phyloP scores from a whole-genome alignment of 2,113 vertebrate genomes.

The Charina bottae region DNA sequence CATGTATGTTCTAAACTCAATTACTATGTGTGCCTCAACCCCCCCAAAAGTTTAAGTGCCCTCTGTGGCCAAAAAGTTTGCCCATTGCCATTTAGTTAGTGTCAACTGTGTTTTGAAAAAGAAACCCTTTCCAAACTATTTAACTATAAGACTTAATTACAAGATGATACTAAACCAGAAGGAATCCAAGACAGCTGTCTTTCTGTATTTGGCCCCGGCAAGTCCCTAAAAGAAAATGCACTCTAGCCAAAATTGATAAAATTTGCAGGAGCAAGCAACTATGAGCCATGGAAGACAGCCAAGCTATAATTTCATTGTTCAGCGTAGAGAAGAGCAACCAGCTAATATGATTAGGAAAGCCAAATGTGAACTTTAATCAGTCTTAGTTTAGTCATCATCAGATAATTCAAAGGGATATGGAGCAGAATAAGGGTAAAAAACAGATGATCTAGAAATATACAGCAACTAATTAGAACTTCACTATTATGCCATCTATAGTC shows the following conservation, averaged over 20 bases:
- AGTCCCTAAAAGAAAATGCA: not conserved
- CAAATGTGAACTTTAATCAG: not conserved
- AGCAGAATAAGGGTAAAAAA: not conserved
- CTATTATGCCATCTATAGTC: not conserved
- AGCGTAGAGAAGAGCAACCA: not conserved
- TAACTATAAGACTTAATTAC: not conserved
- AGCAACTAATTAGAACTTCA: not conserved
- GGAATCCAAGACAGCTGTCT: not conserved
- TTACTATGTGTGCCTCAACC: not conserved
- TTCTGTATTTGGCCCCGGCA: not conserved
- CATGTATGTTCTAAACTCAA: not conserved
- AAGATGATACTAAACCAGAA: not conserved
- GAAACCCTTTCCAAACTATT: not conserved
- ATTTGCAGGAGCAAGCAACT: not conserved
- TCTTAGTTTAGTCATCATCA: not conserved
- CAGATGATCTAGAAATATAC: not conserved
- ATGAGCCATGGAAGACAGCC: constrained; percentile 13
- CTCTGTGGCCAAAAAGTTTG: not conserved
- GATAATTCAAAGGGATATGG: not conserved
- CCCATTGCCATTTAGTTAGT: not conserved
- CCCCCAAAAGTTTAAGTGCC: not conserved
- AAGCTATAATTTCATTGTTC: not conserved
- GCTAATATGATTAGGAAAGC: not conserved
- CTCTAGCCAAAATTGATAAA: not conserved
- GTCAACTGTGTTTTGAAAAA: not conserved